Conservation (phyloP, 2,113 vertebrate species). For the Toxotes jaculatrix region DNA sequence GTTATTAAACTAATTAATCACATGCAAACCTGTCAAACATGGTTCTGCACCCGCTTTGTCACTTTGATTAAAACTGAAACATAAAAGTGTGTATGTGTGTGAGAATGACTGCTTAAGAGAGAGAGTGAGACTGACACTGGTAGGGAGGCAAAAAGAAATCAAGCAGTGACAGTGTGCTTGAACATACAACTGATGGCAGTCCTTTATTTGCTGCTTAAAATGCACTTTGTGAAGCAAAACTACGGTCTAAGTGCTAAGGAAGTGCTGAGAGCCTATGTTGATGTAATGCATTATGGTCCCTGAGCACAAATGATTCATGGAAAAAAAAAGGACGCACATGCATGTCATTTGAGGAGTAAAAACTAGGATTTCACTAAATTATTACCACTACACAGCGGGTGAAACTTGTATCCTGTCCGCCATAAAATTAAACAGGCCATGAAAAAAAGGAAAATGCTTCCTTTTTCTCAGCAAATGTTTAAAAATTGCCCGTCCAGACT, state of each 20-base stretch:
- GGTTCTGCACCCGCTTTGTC: constrained; percentile 67
- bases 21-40: constrained; percentile 78
- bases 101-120: constrained; percentile 8
- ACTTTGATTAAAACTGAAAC: constrained; percentile 75
- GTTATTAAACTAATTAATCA: constrained; percentile 84
- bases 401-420: constrained; percentile 18
- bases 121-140: background rate
- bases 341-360: constrained; percentile 71
- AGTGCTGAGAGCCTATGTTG: constrained; percentile 70
- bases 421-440: constrained; percentile 35
- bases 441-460: constrained; percentile 5
- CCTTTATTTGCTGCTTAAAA: constrained; percentile 67
- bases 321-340: constrained; percentile 59
- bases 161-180: constrained; percentile 44
- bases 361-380: constrained; percentile 73
- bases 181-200: constrained; percentile 45
- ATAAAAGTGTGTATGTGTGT: constrained; percentile 25
- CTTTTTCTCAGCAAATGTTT: constrained; percentile 18
- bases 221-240: constrained; percentile 70
- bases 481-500: constrained; percentile 10
- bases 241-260: constrained; percentile 63
- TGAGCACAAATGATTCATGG: constrained; percentile 78
- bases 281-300: constrained; percentile 74
- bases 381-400: constrained; percentile 64
- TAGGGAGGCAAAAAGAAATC: constrained; percentile 30